Percentiles rank a stretch among this genome's conserved stretches.
Conservation (phyloP, 1,140 invertebrate genomes). For the Ceratina calcarata region DNA sequence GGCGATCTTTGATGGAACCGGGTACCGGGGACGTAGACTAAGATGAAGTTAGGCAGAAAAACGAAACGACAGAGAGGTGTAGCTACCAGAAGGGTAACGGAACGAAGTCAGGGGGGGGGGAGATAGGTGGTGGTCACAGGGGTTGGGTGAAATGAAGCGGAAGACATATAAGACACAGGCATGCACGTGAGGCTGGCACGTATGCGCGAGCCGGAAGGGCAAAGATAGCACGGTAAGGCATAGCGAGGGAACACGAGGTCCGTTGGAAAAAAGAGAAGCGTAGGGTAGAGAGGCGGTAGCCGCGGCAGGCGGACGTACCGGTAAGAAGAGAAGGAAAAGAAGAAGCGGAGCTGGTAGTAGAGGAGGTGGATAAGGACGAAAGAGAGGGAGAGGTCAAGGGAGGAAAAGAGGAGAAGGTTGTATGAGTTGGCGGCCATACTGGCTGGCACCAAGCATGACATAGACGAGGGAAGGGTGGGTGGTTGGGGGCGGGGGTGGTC, state of each 20-base stretch:
- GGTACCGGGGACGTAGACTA: neutral
- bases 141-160: constrained; percentile 62
- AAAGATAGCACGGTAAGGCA: constrained; percentile 45
- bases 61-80: constrained; percentile 34
- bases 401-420: constrained; percentile 75
- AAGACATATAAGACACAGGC: constrained; percentile 63
- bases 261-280: constrained; percentile 35
- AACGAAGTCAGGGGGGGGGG: constrained; percentile 18
- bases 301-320: constrained; percentile 3
- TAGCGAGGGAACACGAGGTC: constrained; percentile 38
- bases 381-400: constrained; percentile 71
- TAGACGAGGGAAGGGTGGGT: constrained; percentile 69
- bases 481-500: constrained; percentile 76
- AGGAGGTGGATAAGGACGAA: constrained; percentile 57
- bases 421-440: constrained; percentile 76
- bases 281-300: constrained; percentile 15
- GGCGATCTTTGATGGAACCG: constrained; percentile 43
- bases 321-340: constrained; percentile 22
- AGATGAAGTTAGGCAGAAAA: constrained; percentile 30
- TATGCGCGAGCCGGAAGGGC: constrained; percentile 65
- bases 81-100: constrained; percentile 28
- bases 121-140: constrained; percentile 53
- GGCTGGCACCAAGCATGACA: constrained; percentile 75
- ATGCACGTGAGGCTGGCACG: constrained; percentile 52
- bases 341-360: constrained; percentile 16